Conservation (phyloP, 2,113 vertebrate species). For the Cyprinodon brontotheroides region DNA sequence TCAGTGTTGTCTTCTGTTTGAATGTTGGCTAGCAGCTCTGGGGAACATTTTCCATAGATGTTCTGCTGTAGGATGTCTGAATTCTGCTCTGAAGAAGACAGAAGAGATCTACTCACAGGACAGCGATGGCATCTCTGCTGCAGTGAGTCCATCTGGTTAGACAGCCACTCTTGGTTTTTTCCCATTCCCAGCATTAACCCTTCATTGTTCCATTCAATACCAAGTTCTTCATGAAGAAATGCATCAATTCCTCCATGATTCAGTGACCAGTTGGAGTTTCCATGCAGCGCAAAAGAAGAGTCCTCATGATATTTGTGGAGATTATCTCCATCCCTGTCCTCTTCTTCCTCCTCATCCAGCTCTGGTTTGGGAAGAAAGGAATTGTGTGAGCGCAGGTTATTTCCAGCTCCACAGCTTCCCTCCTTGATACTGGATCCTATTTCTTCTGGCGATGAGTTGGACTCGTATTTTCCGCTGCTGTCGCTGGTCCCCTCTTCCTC, state of each 20-base stretch:
- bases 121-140: slow-evolving; percentile 72
- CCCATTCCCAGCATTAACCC: slow-evolving; percentile 72
- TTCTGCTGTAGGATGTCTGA: slow-evolving; percentile 74
- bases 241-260: slow-evolving; percentile 52
- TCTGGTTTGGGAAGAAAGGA: slow-evolving; percentile 85
- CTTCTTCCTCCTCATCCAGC: slow-evolving; percentile 81
- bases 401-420: slow-evolving; percentile 61
- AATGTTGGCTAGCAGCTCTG: slow-evolving; percentile 80
- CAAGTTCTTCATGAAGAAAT: slow-evolving; percentile 11
- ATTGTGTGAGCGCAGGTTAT: slow-evolving; percentile 77
- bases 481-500: slow-evolving; percentile 70
- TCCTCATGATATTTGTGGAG: slow-evolving; percentile 78
- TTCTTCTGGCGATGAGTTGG: slow-evolving; percentile 65
- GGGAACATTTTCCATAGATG: slow-evolving; percentile 81
- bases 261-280: slow-evolving; percentile 70
- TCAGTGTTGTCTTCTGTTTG: slow-evolving; percentile 87
- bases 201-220: slow-evolving; percentile 63
- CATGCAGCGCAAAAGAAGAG: slow-evolving; percentile 88
- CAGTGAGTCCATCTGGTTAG: slow-evolving; percentile 70
- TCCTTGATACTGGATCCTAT: slow-evolving; percentile 63
- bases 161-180: slow-evolving; percentile 67
- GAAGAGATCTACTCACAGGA: slow-evolving; percentile 72
- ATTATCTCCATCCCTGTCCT: slow-evolving; percentile 73
- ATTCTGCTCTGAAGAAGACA: slow-evolving; percentile 77
- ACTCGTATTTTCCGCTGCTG: slow-evolving; percentile 66